Base-by-base conservation (phyloP, 2,888 invertebrate species). In the Corbicula japonica region DNA sequence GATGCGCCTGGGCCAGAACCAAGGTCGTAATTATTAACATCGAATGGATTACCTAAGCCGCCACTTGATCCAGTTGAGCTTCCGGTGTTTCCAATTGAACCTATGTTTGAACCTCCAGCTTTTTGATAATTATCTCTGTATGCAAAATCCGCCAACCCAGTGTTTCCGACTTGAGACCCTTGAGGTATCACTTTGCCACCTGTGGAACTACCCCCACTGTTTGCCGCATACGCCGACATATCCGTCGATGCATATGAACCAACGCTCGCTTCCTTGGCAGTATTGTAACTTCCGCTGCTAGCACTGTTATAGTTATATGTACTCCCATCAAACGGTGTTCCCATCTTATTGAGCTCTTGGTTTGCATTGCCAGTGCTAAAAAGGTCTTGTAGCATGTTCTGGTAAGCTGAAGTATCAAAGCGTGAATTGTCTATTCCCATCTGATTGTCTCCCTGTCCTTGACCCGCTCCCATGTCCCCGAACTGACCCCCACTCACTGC, bases 381-480 rank as follows among this genome's bases (percentile, higher is more conserved):
- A 32, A 84, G 41, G 23, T 70, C 48, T 18, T 79, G 44, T 2
- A 84, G 44, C 81, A 84, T 80, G 23, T 79, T 35, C 58, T 81
- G 78, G 41, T 84, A 84, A 2, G 48, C 65, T 21, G 78, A 70
- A 0, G 81, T 79, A 54, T 84, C 81, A 48, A 80, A 83, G 35
- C 76, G 60, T 1, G 75, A 61, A 15, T 46, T 54, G 35, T 66
- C 79, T 18, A 46, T 41, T 0, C 62, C 77, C 1, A 26, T 21
- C 15, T 21, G 38, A 38, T 26, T 71, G 46, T 38, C 32, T 2
- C 30, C 41, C 21, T 41, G 52, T 26, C 38, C 38, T 58, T 35
- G 34, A 41, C 2, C 56, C 48, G 26, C 23, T 28, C 4, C 44
- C 56, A 54, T 52, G n/a, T n/a, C 58, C 8, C 35, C 58, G 38